Conservation (phyloP, 2,797 vertebrate species). For the Avahi laniger region DNA sequence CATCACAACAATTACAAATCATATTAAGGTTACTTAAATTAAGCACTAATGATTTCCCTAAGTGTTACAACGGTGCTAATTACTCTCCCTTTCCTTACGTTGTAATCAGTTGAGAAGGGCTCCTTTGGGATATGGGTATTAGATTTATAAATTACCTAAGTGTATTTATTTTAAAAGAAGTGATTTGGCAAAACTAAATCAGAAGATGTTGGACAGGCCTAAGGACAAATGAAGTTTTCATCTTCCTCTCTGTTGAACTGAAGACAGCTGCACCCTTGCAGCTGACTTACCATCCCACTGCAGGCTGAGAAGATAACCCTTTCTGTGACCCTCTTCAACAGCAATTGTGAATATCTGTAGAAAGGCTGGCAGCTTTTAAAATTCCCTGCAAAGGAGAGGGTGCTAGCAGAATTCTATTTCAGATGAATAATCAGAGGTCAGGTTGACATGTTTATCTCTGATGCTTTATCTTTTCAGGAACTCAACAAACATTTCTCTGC, state of each 20-base stretch:
- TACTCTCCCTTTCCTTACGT: not conserved
- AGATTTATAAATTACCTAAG: constrained; percentile 18
- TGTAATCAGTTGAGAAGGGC: not conserved
- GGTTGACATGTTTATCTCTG: not conserved
- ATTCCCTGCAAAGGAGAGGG: not conserved
- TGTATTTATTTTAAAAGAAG: not conserved
- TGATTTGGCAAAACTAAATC: not conserved
- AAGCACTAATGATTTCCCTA: not conserved
- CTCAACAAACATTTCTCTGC: not conserved
- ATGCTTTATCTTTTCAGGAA: not conserved
- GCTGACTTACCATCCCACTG: not conserved
- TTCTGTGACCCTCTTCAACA: not conserved
- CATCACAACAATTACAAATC: not conserved
- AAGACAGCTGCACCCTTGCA: not conserved
- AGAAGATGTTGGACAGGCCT: not conserved
- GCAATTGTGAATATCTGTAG: not conserved
- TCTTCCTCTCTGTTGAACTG: constrained; percentile 33
- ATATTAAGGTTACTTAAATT: constrained; percentile 7
- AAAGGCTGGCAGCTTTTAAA: not conserved
- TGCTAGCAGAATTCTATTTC: not conserved
- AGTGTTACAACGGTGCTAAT: not conserved
- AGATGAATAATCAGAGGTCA: not conserved
- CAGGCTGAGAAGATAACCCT: not conserved
- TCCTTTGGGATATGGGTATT: not conserved
- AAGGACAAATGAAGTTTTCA: constrained; percentile 51